Conservation (phyloP, 1,140 invertebrate species). For the Nephila pilipes region DNA sequence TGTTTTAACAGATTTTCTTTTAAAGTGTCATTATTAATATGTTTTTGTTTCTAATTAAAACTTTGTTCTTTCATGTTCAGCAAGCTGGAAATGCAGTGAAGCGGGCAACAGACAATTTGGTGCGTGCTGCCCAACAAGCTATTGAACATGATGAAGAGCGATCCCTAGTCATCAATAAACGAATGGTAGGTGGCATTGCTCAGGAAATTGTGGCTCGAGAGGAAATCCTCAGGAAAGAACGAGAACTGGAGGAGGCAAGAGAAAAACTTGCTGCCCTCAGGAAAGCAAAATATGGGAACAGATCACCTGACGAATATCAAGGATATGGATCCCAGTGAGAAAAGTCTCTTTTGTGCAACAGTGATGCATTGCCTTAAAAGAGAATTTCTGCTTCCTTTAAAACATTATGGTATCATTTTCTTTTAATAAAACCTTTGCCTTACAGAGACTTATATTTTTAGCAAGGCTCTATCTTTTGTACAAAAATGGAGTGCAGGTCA, state of each 20-base stretch:
- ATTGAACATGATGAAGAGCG: constrained; percentile 92
- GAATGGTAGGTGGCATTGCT: constrained; percentile 88
- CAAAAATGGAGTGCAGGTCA: constrained; percentile 14
- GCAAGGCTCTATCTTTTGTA: constrained; percentile 72
- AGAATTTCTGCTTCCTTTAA: not conserved
- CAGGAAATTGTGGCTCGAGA: constrained; percentile 92
- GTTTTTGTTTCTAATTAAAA: not conserved
- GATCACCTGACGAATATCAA: constrained; percentile 78
- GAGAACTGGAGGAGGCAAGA: constrained; percentile 95
- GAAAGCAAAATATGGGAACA: constrained; percentile 82
- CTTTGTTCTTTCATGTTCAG: constrained; percentile 81
- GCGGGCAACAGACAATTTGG: constrained; percentile 97
- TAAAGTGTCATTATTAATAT: too few relatives aligned
- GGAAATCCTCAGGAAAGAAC: constrained; percentile 90
- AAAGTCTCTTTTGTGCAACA: not conserved
- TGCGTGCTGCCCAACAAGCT: constrained; percentile 95
- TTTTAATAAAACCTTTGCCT: not conserved
- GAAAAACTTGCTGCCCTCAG: constrained; percentile 87
- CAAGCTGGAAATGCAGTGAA: constrained; percentile 98
- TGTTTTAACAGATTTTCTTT: too few relatives aligned
- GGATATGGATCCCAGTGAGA: constrained; percentile 76
- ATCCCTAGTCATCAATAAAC: constrained; percentile 91
- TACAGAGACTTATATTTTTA: constrained; percentile 52
- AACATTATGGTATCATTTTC: not conserved
- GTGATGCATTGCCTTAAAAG: not conserved